These are phyloP conservation scores for Nothoprocta pentlandii DNA, from an alignment of 2,113 vertebrate genomes.

Conservation along the genomic window DNA sequence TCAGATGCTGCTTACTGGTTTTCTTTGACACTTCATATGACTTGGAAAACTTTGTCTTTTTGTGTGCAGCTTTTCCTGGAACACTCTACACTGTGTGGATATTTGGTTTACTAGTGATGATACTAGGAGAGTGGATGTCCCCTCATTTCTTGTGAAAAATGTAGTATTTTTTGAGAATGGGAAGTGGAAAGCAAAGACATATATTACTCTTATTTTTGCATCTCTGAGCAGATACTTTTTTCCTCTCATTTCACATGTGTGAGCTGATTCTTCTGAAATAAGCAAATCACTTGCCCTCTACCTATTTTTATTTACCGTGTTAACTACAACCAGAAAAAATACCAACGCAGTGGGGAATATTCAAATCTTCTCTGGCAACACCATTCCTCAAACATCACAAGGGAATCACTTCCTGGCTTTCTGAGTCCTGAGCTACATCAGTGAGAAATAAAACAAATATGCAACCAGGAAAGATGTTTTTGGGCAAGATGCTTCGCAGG, in stretches of 20 bases:
- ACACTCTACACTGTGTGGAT: not conserved
- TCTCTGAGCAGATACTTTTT: not conserved
- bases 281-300: not conserved
- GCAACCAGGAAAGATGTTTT: not conserved
- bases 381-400: not conserved
- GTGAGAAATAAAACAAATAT: not conserved
- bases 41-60: not conserved
- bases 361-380: not conserved
- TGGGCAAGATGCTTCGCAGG: not conserved
- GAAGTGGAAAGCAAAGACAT: not conserved
- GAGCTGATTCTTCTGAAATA: not conserved
- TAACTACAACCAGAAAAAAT: not conserved
- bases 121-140: not conserved
- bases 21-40: not conserved
- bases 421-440: not conserved
- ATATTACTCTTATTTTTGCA: not conserved
- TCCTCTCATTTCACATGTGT: fast-evolving
- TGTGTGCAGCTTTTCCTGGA: not conserved
- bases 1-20: not conserved
- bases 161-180: not conserved
- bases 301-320: not conserved
- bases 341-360: not conserved
- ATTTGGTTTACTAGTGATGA: not conserved
- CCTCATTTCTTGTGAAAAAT: not conserved
- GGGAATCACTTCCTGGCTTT: not conserved